Conservation (phyloP, 1,140 invertebrate species). For the Eriosoma lanigerum region DNA sequence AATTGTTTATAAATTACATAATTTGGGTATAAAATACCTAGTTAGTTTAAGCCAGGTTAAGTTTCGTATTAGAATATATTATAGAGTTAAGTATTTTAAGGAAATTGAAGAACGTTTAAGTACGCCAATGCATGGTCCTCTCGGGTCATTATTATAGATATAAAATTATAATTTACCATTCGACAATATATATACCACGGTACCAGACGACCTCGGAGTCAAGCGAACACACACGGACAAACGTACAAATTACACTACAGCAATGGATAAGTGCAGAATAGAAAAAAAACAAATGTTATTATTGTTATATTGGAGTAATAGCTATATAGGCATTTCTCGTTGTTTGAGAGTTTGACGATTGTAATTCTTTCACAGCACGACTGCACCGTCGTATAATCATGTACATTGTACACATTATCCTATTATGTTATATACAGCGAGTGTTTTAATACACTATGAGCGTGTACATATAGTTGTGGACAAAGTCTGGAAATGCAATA, state of each 20-base stretch:
- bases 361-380: not conserved
- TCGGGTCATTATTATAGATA: too few species aligned
- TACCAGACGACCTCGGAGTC: not conserved
- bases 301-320: not conserved
- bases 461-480: not conserved
- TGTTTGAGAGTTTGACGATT: not conserved
- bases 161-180: too few species aligned
- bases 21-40: too few species aligned
- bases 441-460: not conserved
- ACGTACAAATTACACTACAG: not conserved
- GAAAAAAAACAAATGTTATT: not conserved
- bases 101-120: too few species aligned
- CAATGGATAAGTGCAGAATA: not conserved
- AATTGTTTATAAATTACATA: too few species aligned
- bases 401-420: not conserved
- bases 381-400: not conserved
- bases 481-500: not conserved
- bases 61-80: too few species aligned
- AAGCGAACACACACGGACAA: not conserved
- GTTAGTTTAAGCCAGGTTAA: too few species aligned
- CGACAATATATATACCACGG: too few species aligned
- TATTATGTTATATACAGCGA: not conserved
- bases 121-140: too few species aligned
- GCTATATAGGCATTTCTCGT: not conserved
- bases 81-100: too few species aligned